Conservation (phyloP, 2,888 invertebrate species). For the Epinotia ramella region DNA sequence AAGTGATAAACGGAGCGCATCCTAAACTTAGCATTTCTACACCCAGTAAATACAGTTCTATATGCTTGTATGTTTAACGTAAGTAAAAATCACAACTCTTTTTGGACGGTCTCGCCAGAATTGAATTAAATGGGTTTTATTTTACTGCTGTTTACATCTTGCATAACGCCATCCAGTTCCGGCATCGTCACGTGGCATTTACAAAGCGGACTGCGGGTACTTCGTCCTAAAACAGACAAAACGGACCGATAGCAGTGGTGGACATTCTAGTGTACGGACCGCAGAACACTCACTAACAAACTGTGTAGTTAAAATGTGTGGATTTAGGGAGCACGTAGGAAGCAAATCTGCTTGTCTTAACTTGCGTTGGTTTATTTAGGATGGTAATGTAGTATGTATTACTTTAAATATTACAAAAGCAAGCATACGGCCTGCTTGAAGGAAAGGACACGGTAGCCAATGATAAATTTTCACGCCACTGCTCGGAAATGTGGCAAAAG, state of each 20-base stretch:
- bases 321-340: not conserved
- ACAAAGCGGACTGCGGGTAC: conserved; percentile 20
- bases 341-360: not conserved
- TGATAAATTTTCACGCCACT: no score
- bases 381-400: no score
- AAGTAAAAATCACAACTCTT: not conserved
- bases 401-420: no score
- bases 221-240: conserved; percentile 35
- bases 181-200: conserved; percentile 31
- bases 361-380: no score
- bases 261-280: conserved; percentile 33
- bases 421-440: no score
- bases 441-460: no score
- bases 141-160: not conserved
- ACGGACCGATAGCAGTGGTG: conserved; percentile 38
- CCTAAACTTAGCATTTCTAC: no score
- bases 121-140: no score
- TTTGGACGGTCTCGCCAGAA: not conserved
- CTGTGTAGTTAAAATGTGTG: not conserved
- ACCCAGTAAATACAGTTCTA: no score
- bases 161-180: conserved; percentile 27
- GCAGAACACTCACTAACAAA: not conserved
- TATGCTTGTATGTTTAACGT: no score
- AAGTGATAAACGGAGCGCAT: no score
- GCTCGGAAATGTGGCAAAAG: no score